Evolutionary conservation across 2,113 vertebrate genomes (phyloP), one percentile per base, ranked within the genome.

Genomic region (Erinaceus europaeus): DNA sequence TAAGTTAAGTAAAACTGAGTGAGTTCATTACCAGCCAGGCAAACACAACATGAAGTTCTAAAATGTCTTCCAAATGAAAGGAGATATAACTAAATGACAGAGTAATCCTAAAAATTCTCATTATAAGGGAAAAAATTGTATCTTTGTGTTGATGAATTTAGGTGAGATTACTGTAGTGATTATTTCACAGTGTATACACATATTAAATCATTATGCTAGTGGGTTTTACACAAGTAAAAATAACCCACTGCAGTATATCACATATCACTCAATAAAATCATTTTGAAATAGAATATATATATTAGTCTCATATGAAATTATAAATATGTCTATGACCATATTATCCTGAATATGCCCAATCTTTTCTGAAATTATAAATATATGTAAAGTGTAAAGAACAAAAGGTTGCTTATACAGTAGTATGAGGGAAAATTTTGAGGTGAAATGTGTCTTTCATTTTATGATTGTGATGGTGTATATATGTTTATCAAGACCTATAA

Each of bases 311-410:
- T n/a, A n/a, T n/a, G n/a, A n/a, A n/a, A n/a, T n/a, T n/a, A n/a
- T n/a, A n/a, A n/a, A n/a, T n/a, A n/a, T n/a, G n/a, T n/a, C n/a
- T n/a, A n/a, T n/a, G n/a, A n/a, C n/a, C n/a, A n/a, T n/a, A n/a
- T n/a, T n/a, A n/a, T n/a, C n/a, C n/a, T n/a, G n/a, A n/a, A n/a
- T n/a, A n/a, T n/a, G n/a, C n/a, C n/a, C n/a, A n/a, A n/a, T n/a
- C n/a, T n/a, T n/a, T n/a, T n/a, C n/a, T n/a, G n/a, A n/a, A n/a
- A 65, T 52, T 64, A 77, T 82, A 77, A 68, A 79, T 80, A 62
- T 44, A 36, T 38, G 29, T 50, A 25, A 82, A 42, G 38, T 72
- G 81, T 77, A 91, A 89, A 86, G n/a, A 44, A 32, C 57, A 85
- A 85, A 9, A 14, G 10, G 61, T 36, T 68, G 64, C 53, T 18